Base-by-base conservation (phyloP, 2,113 vertebrate species). In the Reinhardtius hippoglossoides region DNA sequence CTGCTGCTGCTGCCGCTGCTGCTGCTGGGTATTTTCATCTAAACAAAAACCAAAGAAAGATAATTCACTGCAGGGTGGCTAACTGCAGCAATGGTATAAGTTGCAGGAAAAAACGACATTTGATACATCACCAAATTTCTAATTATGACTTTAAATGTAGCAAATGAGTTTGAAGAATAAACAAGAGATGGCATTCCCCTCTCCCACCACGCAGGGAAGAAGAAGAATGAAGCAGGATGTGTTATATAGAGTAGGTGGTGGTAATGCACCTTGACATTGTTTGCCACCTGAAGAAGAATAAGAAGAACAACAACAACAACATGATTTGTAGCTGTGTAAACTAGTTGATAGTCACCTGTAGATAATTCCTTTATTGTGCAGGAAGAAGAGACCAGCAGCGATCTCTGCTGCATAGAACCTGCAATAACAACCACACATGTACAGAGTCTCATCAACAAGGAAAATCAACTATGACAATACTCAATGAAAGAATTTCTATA, bases 401-500 rank as follows among this genome's bases (percentile, higher is more conserved):
- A 99, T 99, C 94, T 99, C 98, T 88, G 97, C 97, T 63, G 98
- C 97, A 6, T 99, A 99, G 92, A 99, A 99, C 66, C 98, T 95
- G 92, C 61, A 93, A 92, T 54, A 52, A 71, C 37, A 54, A 54
- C 50, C 50, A 9, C 20, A 75, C 9, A 23, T 72, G 50, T 27
- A 57, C 5, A 68, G 2, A 57, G 20, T 54, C 50, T 13, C 24
- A 57, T 13, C 24, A 57, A 46, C 7, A 37, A 61, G 40, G n/a
- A 66, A 66, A 35, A 2, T 3, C 1, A 4, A 60, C 10, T 4
- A 4, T 23, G 10, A 55, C 21, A 55, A 21, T 2, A 57, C 50
- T 20, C 21, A 26, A 24, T 26, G 9, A 13, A 24, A n/a, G 23
- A 20, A 18, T 24, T n/a, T 54, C n/a, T 54, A 48, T 48, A 48